Evolutionary conservation across 2,113 vertebrate genomes (phyloP).

Genomic region (Colaptes auratus): DNA sequence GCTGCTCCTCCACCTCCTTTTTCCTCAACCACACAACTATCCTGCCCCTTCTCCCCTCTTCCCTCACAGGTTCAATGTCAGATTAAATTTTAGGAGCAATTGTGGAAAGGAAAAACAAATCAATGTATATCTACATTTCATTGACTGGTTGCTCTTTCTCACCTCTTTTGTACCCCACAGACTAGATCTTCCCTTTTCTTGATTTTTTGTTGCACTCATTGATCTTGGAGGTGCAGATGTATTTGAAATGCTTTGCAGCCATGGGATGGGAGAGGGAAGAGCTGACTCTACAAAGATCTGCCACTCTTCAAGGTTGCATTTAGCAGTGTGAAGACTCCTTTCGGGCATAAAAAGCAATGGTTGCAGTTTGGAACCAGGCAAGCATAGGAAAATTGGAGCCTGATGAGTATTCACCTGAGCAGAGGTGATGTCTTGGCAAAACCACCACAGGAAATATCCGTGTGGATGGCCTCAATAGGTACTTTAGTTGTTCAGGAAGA

Average conservation of each 20-base stretch:
- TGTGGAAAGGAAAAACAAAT: background rate
- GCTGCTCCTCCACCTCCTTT: background rate
- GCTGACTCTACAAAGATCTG: background rate
- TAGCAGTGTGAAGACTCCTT: background rate
- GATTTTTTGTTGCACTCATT: background rate
- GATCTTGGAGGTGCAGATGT: background rate
- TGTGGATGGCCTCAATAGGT: background rate
- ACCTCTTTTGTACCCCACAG: background rate
- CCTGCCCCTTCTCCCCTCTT: background rate
- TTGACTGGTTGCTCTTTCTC: background rate
- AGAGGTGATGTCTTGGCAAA: background rate
- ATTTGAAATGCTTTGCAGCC: background rate
- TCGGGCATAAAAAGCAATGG: background rate
- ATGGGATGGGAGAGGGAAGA: background rate
- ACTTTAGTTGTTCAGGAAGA: background rate
- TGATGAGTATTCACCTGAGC: conserved; percentile 31
- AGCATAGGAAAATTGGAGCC: background rate
- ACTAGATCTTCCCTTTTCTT: background rate
- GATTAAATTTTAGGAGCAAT: background rate
- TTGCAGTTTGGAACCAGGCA: background rate
- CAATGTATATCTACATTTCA: background rate
- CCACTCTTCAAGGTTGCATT: background rate
- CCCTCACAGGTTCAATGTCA: background rate
- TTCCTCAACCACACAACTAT: background rate
- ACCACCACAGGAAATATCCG: background rate